Evolutionary conservation across 1,140 invertebrate genomes (phyloP).

Genomic region (Zaprionus ornatus): DNA sequence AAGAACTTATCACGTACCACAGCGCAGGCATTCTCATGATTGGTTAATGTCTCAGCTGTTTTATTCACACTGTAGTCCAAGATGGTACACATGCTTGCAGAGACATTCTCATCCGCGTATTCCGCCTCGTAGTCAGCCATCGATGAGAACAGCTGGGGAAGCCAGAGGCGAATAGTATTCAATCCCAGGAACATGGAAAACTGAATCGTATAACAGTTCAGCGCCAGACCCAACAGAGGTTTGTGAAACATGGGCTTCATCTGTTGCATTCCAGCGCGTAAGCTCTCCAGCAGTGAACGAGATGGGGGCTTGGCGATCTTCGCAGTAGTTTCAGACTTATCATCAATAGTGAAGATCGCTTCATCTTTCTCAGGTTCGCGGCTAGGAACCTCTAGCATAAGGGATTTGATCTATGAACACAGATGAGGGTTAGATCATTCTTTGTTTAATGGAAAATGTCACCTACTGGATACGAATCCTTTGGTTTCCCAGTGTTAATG

Average conservation of each 20-base stretch:
- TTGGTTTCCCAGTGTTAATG: conserved; percentile 86
- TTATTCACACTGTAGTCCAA: conserved; percentile 75
- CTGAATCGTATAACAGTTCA: conserved; percentile 74
- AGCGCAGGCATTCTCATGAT: conserved; percentile 53
- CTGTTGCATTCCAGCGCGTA: conserved; percentile 62
- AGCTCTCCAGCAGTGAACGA: conserved; percentile 51
- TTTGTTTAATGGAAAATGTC: background rate
- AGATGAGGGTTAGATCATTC: background rate
- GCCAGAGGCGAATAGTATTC: conserved; percentile 80
- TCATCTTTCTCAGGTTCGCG: conserved; percentile 58
- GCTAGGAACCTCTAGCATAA: conserved; percentile 66
- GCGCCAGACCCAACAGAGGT: conserved; percentile 64
- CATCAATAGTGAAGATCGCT: conserved; percentile 70
- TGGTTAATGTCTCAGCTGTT: conserved; percentile 55
- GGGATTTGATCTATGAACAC: conserved; percentile 56
- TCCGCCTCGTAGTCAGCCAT: conserved; percentile 68
- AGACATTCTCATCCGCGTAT: conserved; percentile 26
- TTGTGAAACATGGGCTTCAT: conserved; percentile 77
- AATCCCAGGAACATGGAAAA: conserved; percentile 77
- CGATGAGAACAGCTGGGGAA: conserved; percentile 78
- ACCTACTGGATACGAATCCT: conserved; percentile 87
- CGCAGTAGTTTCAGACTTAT: conserved; percentile 29
- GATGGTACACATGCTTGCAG: conserved; percentile 72
- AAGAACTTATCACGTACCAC: conserved; percentile 36
- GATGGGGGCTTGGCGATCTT: conserved; percentile 10